Evolutionary conservation across 2,888 invertebrate species (phyloP), one percentile per base, ranked within the genome.

Genomic region (Tiliacea citrago): DNA sequence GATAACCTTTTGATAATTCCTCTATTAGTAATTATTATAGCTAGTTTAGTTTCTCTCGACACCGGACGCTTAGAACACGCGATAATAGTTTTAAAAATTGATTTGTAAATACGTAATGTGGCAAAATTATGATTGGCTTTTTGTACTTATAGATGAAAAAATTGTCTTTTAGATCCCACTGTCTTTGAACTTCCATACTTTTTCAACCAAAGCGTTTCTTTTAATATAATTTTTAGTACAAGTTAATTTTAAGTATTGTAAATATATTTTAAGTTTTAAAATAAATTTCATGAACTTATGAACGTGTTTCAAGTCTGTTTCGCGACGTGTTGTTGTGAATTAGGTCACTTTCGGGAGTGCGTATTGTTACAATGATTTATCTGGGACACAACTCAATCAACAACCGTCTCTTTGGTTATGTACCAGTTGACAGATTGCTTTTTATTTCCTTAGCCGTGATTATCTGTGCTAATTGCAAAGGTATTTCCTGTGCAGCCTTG

Each of bases 41-140:
- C 39, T 90, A 91, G 84, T 86, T 81, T 91, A 93, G 92, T 92
- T 92, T 91, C 88, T 89, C 88, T 92, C 90, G 90, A 91, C 90
- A 89, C 89, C 81, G 91, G 91, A 90, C 93, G 94, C 91, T 91
- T 95, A 94, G 96, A 96, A 96, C 96, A 96, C 96, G 96, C 96
- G 96, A 94, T 94, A 79, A 89, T 91, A 90, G 87, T 87, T 86
- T 86, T 86, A 85, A 79, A 91, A 90, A 85, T 82, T 84, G 85
- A 86, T 88, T 86, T 85, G 86, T 90, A 87, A 89, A 87, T 86
- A 83, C 79, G 74, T 81, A 79, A 79, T 83, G 75, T 82, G 86
- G 85, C 87, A 89, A 92, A 93, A 90, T 91, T 82, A 77, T 91
- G 90, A 95, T 95, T 95, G 95, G 96, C 95, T 93, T 75, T 69